phyloP scores from a whole-genome alignment of 2,797 vertebrate species.

The Percopsis omiscomaycus region DNA sequence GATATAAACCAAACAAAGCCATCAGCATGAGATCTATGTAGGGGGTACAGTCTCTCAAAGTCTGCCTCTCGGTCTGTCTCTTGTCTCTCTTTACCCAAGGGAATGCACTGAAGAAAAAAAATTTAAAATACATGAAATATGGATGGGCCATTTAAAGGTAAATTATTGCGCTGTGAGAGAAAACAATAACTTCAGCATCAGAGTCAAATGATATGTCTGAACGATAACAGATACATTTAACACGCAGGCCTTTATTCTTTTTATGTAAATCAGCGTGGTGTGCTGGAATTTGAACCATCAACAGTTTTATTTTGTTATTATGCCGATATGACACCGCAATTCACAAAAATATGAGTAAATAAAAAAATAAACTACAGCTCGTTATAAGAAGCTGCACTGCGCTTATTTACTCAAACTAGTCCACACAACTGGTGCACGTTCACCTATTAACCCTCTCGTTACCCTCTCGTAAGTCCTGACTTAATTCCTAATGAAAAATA shows the following conservation, averaged over 20 bases:
- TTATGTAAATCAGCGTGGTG: constrained; percentile 4
- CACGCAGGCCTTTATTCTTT: background rate
- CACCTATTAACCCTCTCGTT: constrained; percentile 69
- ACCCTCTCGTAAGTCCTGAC: constrained; percentile 50
- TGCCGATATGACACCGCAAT: background rate
- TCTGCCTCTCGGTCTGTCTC: constrained; percentile 16
- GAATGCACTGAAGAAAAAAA: constrained; percentile 12
- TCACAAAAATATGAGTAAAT: background rate
- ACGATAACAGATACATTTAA: background rate
- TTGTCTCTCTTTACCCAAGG: constrained; percentile 2
- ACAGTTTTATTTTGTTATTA: background rate
- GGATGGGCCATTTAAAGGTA: background rate
- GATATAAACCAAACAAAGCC: constrained; percentile 71
- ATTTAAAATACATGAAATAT: background rate
- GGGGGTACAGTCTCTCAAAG: constrained; percentile 31
- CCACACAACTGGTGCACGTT: constrained; percentile 54
- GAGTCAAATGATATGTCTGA: background rate
- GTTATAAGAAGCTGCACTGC: background rate
- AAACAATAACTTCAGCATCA: background rate
- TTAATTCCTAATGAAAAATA: constrained; percentile 80
- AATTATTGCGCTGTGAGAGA: constrained; percentile 4
- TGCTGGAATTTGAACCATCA: background rate
- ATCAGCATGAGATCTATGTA: constrained; percentile 52
- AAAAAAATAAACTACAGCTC: background rate
- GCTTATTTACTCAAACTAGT: constrained; percentile 35